Conservation (phyloP, 2,797 vertebrate species). For the Scolopax bukidnonensis region DNA sequence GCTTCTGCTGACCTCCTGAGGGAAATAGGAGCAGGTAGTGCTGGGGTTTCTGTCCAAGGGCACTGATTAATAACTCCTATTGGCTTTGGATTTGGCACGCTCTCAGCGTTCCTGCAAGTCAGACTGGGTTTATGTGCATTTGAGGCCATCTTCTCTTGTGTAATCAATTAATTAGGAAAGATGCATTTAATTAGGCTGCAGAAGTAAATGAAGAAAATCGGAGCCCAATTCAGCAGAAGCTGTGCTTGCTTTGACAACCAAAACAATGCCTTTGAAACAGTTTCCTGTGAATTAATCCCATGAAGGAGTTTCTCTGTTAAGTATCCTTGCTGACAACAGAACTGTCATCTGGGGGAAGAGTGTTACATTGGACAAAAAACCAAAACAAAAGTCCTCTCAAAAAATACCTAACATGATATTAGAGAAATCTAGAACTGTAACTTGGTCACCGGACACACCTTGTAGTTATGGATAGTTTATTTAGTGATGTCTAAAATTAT, state of each 20-base stretch:
- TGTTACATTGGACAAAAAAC: neutral
- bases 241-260: neutral
- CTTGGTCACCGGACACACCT: neutral
- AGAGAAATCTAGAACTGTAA: neutral
- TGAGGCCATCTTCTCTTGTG: neutral
- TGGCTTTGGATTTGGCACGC: neutral
- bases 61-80: neutral
- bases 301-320: neutral
- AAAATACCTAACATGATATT: neutral
- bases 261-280: neutral
- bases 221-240: neutral
- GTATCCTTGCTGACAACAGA: neutral
- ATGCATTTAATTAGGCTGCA: constrained; percentile 4
- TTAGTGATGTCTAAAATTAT: neutral
- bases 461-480: neutral
- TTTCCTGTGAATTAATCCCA: neutral
- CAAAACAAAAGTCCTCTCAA: neutral
- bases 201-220: neutral
- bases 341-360: neutral
- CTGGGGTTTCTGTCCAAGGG: neutral
- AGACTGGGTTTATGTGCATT: neutral
- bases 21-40: neutral
- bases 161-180: neutral
- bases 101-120: neutral
- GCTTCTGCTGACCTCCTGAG: neutral